phyloP scores from a whole-genome alignment of 2,888 invertebrate genomes.

The Apoderus coryli region DNA sequence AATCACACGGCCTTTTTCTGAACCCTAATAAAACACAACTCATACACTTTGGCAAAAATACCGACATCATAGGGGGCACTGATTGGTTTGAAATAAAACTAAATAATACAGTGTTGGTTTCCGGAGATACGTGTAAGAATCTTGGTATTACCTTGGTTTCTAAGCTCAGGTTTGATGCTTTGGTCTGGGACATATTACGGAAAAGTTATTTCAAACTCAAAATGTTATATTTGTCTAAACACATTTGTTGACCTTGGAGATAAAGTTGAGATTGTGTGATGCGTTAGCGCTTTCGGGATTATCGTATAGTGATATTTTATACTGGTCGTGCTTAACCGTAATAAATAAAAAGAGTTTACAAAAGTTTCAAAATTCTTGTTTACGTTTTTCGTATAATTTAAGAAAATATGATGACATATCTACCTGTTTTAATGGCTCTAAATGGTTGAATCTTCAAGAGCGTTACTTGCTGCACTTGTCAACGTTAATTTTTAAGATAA shows the following conservation, averaged over 20 bases:
- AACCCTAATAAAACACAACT: too few relatives aligned
- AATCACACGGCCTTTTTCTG: too few relatives aligned
- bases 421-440: not conserved
- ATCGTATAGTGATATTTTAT: not conserved
- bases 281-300: not conserved
- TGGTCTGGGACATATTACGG: too few relatives aligned
- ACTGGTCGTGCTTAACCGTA: not conserved
- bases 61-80: too few relatives aligned
- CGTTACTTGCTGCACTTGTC: not conserved
- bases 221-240: not conserved
- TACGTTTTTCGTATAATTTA: not conserved
- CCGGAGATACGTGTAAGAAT: too few relatives aligned
- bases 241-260: too few relatives aligned
- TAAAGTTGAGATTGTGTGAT: not conserved
- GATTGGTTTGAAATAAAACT: too few relatives aligned
- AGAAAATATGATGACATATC: conserved; percentile 1
- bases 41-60: too few relatives aligned
- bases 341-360: not conserved
- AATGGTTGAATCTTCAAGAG: not conserved
- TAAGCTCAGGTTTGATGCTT: too few relatives aligned
- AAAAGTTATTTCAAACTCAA: too few relatives aligned
- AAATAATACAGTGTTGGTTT: too few relatives aligned
- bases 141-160: too few relatives aligned
- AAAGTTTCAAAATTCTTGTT: not conserved
- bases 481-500: not conserved